Base-by-base conservation (phyloP, 2,113 vertebrate genomes). In the Thalassoma bifasciatum region DNA sequence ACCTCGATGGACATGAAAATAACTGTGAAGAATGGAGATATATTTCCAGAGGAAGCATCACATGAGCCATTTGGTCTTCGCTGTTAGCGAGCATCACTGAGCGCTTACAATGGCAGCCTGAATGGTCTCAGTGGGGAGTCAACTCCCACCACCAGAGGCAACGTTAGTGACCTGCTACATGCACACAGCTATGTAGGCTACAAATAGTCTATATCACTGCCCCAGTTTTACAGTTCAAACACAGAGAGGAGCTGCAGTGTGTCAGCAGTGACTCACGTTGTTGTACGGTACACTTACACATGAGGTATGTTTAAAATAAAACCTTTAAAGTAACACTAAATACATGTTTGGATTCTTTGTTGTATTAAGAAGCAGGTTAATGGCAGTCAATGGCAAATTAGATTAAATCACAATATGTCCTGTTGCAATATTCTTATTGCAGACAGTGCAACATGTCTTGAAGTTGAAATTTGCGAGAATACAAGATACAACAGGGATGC, bases 101-200 rank as follows among this genome's bases (percentile, higher is more conserved):
- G 52, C 50, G 68, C 57, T 44, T 10, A 14, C 4, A 40, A 5
- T 8, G 62, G 10, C 7, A n/a, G 66, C 52, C 40, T 79, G 72
- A 65, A 68, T 52, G 51, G 62, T 7, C 72, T 42, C 56, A 47
- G 51, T 13, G 19, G 52, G 52, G 47, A 21, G 74, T 40, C 46
- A 59, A 53, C 63, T 47, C 23, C 37, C 5, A 42, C 75, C 52
- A 50, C 79, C 59, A 49, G 44, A n/a, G 79, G 75, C 72, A 1
- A 69, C 40, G 52, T 26, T 11, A 24, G 61, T 47, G 70, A 65
- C 36, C 8, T 21, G 38, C 52, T 76, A 7, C 21, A 19, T 37
- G 34, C 42, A 53, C 65, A 37, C n/a, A 19, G 66, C 14, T 42
- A 62, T 30, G 60, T 8, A 26, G 44, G 24, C 58, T 5, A n/a